phyloP scores from a whole-genome alignment of 1,140 invertebrate genomes.

The Oreohelix idahoensis region DNA sequence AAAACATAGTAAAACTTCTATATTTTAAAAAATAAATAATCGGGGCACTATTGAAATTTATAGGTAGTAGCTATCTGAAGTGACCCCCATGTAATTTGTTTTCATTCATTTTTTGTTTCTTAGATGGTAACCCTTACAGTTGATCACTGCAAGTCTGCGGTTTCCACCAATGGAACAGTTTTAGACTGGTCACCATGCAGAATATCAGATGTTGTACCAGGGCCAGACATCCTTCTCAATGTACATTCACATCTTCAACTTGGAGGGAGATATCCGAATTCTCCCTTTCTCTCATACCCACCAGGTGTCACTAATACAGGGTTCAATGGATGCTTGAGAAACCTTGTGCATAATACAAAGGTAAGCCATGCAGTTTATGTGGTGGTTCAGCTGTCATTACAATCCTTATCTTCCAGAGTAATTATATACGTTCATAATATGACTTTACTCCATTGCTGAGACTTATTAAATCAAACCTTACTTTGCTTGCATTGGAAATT shows the following conservation, averaged over 20 bases:
- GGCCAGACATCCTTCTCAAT: slow-evolving; percentile 31
- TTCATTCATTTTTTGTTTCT: background rate
- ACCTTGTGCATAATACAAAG: slow-evolving; percentile 33
- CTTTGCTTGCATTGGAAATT: too few relatives aligned
- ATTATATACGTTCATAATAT: too few relatives aligned
- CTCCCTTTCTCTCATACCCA: background rate
- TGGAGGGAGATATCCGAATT: slow-evolving; percentile 33
- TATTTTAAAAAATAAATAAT: too few relatives aligned
- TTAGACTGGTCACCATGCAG: slow-evolving; percentile 28
- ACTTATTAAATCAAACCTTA: too few relatives aligned
- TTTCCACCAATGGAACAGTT: slow-evolving; percentile 3
- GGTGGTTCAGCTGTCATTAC: too few relatives aligned
- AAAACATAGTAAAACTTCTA: too few relatives aligned
- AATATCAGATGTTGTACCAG: slow-evolving; percentile 9
- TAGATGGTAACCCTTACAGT: slow-evolving; percentile 23
- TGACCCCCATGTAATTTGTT: too few relatives aligned
- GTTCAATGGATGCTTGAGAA: slow-evolving; percentile 30
- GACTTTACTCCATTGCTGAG: too few relatives aligned
- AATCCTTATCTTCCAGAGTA: too few relatives aligned
- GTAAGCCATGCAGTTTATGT: background rate
- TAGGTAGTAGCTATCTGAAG: too few relatives aligned
- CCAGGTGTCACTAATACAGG: background rate
- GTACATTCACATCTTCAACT: slow-evolving; percentile 23
- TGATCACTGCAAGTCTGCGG: slow-evolving; percentile 16
- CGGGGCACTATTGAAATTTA: too few relatives aligned